phyloP scores from a whole-genome alignment of 2,888 invertebrate genomes.

The Hypselothyrea guttata region DNA sequence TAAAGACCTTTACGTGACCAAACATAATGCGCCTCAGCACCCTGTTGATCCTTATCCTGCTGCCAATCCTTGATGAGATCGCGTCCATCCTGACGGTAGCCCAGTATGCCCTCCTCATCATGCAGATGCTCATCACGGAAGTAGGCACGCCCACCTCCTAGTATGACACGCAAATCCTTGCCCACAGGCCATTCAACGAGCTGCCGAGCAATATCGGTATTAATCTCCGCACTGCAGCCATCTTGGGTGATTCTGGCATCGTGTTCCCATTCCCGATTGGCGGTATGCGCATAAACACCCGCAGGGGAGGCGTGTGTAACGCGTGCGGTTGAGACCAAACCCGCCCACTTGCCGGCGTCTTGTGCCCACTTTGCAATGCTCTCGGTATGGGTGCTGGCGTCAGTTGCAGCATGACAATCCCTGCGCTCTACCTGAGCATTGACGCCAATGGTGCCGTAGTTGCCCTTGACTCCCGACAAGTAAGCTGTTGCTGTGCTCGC shows the following conservation, averaged over 20 bases:
- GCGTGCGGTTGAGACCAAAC: constrained; percentile 88
- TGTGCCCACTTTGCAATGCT: constrained; percentile 89
- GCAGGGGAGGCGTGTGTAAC: constrained; percentile 91
- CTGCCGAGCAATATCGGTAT: constrained; percentile 88
- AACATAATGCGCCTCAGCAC: constrained; percentile 78
- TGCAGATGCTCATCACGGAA: constrained; percentile 77
- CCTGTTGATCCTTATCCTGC: constrained; percentile 47
- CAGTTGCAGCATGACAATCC: constrained; percentile 85
- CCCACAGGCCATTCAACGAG: constrained; percentile 87
- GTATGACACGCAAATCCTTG: constrained; percentile 86
- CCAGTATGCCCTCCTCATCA: constrained; percentile 84
- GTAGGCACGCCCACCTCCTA: constrained; percentile 79
- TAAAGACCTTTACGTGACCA: constrained; percentile 66
- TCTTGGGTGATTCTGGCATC: constrained; percentile 84
- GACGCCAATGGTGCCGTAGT: constrained; percentile 89
- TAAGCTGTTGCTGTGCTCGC: constrained; percentile 92
- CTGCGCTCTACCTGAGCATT: constrained; percentile 85
- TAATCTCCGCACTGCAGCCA: constrained; percentile 82
- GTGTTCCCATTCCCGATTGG: constrained; percentile 87
- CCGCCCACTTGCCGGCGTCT: constrained; percentile 85
- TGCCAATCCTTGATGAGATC: constrained; percentile 88
- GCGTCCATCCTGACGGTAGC: constrained; percentile 85
- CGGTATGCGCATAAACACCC: constrained; percentile 87
- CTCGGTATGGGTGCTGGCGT: constrained; percentile 84
- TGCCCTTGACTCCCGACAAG: constrained; percentile 90